These are phyloP conservation scores for Metalampra italica DNA, from an alignment of 2,888 invertebrate genomes.

Conservation along the genomic window DNA sequence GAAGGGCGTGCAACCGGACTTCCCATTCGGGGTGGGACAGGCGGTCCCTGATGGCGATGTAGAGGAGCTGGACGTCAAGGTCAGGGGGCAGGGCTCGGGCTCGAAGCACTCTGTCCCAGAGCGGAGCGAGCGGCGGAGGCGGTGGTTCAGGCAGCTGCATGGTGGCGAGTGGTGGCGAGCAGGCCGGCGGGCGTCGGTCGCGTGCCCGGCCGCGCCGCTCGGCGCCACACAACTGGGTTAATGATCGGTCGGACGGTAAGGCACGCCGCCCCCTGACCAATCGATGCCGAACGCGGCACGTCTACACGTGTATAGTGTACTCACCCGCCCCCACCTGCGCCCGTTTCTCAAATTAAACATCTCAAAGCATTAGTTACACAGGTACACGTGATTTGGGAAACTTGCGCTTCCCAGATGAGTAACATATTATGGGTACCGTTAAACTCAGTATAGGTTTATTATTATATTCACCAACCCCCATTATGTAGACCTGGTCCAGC, in stretches of 20 bases:
- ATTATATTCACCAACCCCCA: no score
- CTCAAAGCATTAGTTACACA: not conserved
- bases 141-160: slow-evolving; percentile 71
- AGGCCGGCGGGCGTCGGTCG: slow-evolving; percentile 42
- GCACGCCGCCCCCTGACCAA: slow-evolving; percentile 68
- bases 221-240: slow-evolving; percentile 74
- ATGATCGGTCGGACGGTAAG: slow-evolving; percentile 75
- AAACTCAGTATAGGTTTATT: no score
- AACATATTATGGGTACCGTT: no score
- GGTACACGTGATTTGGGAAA: no score
- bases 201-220: slow-evolving; percentile 69
- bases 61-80: slow-evolving; percentile 81
- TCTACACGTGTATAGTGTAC: not conserved
- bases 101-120: slow-evolving; percentile 89
- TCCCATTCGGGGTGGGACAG: slow-evolving; percentile 90
- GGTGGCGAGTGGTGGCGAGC: slow-evolving; percentile 31
- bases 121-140: slow-evolving; percentile 81
- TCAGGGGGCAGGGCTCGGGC: slow-evolving; percentile 85
- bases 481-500: no score
- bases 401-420: no score
- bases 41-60: slow-evolving; percentile 84
- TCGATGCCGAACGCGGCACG: slow-evolving; percentile 53
- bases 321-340: no score
- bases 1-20: slow-evolving; percentile 88
- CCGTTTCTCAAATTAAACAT: not conserved